Percentiles rank a stretch among this genome's conserved stretches.
Conservation (phyloP, 2,888 invertebrate genomes). For the Eupithecia tripunctaria region DNA sequence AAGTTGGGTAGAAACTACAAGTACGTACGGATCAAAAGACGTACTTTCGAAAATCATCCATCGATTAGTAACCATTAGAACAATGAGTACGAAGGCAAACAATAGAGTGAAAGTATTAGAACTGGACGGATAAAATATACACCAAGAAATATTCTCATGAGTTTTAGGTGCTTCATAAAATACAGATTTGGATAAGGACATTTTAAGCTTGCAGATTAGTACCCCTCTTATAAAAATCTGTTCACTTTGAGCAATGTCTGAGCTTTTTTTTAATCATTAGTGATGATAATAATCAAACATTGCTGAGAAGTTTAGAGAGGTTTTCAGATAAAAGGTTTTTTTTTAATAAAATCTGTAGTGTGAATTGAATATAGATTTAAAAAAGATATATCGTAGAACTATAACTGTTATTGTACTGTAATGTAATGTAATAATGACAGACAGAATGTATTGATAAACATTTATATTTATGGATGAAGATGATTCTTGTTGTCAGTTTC, state of each 20-base stretch:
- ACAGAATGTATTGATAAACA: too few relatives aligned
- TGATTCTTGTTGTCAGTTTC: too few relatives aligned
- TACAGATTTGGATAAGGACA: neutral
- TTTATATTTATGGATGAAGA: too few relatives aligned
- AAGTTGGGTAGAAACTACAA: neutral
- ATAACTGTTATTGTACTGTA: too few relatives aligned
- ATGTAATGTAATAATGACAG: too few relatives aligned
- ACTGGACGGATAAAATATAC: neutral
- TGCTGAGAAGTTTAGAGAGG: too few relatives aligned
- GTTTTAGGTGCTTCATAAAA: neutral
- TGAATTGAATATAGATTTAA: too few relatives aligned
- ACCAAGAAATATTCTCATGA: neutral
- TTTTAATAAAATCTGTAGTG: too few relatives aligned
- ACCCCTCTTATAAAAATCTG: neutral
- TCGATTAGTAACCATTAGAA: conserved; percentile 11
- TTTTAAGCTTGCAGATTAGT: neutral
- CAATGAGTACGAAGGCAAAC: neutral
- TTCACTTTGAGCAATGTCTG: neutral
- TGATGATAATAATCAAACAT: too few relatives aligned
- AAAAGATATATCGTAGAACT: too few relatives aligned
- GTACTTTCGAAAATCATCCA: conserved; percentile 11
- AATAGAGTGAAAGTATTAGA: conserved; percentile 1
- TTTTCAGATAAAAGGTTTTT: too few relatives aligned
- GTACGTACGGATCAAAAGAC: neutral
- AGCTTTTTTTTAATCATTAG: too few relatives aligned